phyloP scores from a whole-genome alignment of 2,113 vertebrate genomes.

The Platichthys stellatus region DNA sequence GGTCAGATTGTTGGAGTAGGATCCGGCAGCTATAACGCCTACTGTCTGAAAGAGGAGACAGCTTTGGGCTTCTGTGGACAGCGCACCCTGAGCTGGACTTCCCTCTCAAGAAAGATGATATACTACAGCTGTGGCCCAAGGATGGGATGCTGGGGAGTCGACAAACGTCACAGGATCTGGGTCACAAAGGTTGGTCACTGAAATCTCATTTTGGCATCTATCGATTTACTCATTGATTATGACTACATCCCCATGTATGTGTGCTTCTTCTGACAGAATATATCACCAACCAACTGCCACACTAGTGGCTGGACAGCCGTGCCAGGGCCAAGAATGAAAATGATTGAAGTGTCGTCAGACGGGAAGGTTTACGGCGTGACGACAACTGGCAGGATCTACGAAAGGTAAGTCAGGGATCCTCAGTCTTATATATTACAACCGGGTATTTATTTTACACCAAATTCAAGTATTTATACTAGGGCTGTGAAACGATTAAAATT shows the following conservation, averaged over 20 bases:
- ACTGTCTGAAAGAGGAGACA: background rate
- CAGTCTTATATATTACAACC: background rate
- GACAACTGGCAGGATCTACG: background rate
- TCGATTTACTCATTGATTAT: too few relatives aligned
- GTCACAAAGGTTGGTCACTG: slow-evolving; percentile 16
- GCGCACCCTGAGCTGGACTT: background rate
- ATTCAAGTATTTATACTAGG: too few relatives aligned
- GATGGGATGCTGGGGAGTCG: slow-evolving; percentile 41
- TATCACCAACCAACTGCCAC: background rate
- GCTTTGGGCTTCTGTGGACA: accelerated
- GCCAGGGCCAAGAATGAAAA: background rate
- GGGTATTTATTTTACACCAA: too few relatives aligned
- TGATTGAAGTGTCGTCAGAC: slow-evolving; percentile 43
- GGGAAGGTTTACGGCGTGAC: slow-evolving; percentile 36
- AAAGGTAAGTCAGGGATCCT: slow-evolving; percentile 34
- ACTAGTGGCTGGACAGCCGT: accelerated
- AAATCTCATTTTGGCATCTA: too few relatives aligned
- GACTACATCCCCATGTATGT: background rate
- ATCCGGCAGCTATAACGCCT: accelerated
- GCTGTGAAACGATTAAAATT: too few relatives aligned
- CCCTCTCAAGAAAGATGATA: background rate
- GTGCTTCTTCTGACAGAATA: slow-evolving; percentile 11
- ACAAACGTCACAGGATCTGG: accelerated
- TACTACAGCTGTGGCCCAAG: slow-evolving; percentile 33
- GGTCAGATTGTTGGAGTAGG: slow-evolving; percentile 13